These are phyloP conservation scores for Cheilosia scutellata DNA, from an alignment of 2,888 invertebrate species.

Conservation along the genomic window DNA sequence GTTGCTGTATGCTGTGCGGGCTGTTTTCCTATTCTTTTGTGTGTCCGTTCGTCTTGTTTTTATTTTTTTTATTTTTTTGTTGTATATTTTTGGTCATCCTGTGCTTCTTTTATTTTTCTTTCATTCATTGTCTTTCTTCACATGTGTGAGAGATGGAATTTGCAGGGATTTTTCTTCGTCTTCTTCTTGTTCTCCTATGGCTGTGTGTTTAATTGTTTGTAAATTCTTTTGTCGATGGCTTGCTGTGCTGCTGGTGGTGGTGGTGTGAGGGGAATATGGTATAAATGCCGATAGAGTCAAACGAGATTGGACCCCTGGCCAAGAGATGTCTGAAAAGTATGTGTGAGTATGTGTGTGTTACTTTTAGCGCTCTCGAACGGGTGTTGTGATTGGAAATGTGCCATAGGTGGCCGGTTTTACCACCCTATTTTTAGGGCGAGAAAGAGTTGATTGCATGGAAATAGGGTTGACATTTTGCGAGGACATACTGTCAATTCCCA, in stretches of 20 bases:
- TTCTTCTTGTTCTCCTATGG: conserved; percentile 51
- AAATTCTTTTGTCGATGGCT: conserved; percentile 67
- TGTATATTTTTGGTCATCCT: conserved; percentile 47
- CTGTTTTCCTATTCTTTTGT: conserved; percentile 63
- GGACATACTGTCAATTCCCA: not conserved
- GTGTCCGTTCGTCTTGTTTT: conserved; percentile 58
- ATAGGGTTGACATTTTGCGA: not conserved
- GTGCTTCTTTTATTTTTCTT: conserved; percentile 2
- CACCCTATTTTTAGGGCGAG: not conserved
- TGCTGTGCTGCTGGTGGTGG: conserved; percentile 28
- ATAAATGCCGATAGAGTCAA: conserved; percentile 54
- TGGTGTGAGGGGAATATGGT: conserved; percentile 8
- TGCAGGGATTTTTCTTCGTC: conserved; percentile 72
- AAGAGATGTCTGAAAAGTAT: conserved; percentile 23
- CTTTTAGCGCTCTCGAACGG: not conserved
- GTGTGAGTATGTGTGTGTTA: not conserved
- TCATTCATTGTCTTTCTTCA: conserved; percentile 45
- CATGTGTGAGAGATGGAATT: conserved; percentile 56
- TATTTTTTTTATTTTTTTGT: conserved; percentile 16
- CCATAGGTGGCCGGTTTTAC: not conserved
- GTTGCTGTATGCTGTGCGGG: conserved; percentile 70
- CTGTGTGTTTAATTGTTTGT: conserved; percentile 83
- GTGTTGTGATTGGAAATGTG: conserved; percentile 35
- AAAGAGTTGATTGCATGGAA: conserved; percentile 18
- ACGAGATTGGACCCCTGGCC: conserved; percentile 14